These are phyloP conservation scores for Helicolenus hilgendorfi DNA, from an alignment of 2,797 vertebrate species.

Conservation along the genomic window DNA sequence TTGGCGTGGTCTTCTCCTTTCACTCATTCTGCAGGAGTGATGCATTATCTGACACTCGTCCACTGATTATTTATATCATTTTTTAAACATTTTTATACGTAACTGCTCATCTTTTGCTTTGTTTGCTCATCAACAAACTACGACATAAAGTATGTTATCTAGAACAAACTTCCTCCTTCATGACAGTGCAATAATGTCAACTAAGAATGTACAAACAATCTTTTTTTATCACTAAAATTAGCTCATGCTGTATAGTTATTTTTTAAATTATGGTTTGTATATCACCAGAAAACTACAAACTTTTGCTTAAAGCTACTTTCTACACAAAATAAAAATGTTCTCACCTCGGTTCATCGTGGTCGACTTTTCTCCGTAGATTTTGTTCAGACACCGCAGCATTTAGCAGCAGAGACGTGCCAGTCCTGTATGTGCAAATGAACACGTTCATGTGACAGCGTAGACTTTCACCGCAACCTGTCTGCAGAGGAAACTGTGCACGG, in stretches of 20 bases:
- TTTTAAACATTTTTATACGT: neutral
- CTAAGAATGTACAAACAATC: neutral
- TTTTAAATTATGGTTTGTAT: neutral
- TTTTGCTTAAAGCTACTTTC: neutral
- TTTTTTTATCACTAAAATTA: neutral
- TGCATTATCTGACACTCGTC: neutral
- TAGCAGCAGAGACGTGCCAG: neutral
- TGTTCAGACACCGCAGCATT: neutral
- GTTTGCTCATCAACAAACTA: neutral
- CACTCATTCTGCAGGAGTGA: neutral
- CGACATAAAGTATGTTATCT: neutral
- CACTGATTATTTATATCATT: neutral
- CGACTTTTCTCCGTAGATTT: neutral
- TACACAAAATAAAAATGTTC: conserved; percentile 24
- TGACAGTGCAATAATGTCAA: neutral
- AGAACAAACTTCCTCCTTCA: neutral
- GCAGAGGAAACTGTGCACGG: neutral
- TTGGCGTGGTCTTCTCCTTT: neutral
- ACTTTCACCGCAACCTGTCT: conserved; percentile 30
- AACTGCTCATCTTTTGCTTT: neutral
- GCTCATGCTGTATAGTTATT: neutral
- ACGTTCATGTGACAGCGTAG: neutral
- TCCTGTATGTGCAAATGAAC: neutral
- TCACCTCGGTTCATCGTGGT: conserved; percentile 67
- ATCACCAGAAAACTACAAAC: neutral